Evolutionary conservation across 1,140 invertebrate genomes (phyloP).

Genomic region (Orchesella cincta): DNA sequence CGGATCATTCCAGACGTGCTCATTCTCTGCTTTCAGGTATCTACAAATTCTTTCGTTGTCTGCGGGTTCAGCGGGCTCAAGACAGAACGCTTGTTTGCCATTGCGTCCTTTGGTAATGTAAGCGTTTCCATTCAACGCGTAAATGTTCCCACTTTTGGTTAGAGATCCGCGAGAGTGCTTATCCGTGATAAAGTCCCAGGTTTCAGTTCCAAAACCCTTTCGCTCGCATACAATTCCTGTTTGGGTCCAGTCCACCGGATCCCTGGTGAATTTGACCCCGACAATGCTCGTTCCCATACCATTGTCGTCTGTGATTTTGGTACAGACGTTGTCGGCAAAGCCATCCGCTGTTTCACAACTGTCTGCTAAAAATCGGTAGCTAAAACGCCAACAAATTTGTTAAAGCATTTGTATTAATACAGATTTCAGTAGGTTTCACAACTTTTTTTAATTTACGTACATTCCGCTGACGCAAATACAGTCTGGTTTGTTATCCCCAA

Average conservation of each 20-base stretch:
- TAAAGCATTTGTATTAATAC: neutral
- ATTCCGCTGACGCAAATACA: constrained; percentile 41
- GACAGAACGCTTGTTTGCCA: neutral
- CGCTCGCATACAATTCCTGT: constrained; percentile 28
- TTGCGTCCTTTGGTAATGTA: neutral
- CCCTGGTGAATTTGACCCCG: constrained; percentile 33
- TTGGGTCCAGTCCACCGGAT: constrained; percentile 24
- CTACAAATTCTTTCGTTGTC: constrained; percentile 26
- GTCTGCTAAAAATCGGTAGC: constrained; percentile 36
- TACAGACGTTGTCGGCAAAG: constrained; percentile 37
- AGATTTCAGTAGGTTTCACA: neutral
- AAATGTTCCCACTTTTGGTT: neutral
- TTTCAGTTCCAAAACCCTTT: constrained; percentile 19
- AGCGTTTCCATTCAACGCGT: constrained; percentile 15
- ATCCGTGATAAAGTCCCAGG: constrained; percentile 34
- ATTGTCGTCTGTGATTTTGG: constrained; percentile 20
- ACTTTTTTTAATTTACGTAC: constrained; percentile 36
- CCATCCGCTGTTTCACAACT: constrained; percentile 38
- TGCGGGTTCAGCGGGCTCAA: neutral
- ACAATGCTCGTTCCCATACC: neutral
- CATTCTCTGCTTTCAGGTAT: constrained; percentile 23
- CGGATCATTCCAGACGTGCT: neutral
- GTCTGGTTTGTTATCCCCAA: constrained; percentile 28
- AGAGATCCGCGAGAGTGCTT: neutral
- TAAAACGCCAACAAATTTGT: constrained; percentile 11